Conservation (phyloP, 37 sponge, comb jelly and placozoan genomes). For the Spongilla lacustris region DNA sequence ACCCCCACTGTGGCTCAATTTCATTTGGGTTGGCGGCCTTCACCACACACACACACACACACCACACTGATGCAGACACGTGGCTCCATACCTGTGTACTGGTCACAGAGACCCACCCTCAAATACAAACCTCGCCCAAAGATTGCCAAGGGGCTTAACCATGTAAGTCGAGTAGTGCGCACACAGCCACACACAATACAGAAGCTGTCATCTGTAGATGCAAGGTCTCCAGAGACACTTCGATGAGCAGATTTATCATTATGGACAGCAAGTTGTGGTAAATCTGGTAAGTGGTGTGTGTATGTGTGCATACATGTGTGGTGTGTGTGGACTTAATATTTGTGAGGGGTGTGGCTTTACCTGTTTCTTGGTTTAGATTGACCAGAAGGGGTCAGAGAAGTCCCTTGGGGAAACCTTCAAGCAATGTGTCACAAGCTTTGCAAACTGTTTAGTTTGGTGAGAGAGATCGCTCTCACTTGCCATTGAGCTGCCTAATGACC, state of each 20-base stretch:
- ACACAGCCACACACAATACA: no score
- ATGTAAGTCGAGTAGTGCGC: slow-evolving; percentile 16
- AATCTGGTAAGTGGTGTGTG: slow-evolving; percentile 65
- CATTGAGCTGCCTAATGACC: neutral
- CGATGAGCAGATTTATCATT: slow-evolving; percentile 79
- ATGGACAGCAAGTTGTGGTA: slow-evolving; percentile 77
- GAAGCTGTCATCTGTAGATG: neutral
- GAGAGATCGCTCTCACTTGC: neutral
- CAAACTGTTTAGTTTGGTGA: slow-evolving; percentile 56
- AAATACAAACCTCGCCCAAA: slow-evolving; percentile 89
- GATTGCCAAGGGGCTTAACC: slow-evolving; percentile 34
- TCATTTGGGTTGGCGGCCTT: neutral
- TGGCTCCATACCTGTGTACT: slow-evolving; percentile 94
- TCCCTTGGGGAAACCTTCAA: slow-evolving; percentile 73
- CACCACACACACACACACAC: slow-evolving; percentile 6
- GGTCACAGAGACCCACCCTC: slow-evolving; percentile 91
- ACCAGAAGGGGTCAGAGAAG: slow-evolving; percentile 87
- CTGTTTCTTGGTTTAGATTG: slow-evolving; percentile 56
- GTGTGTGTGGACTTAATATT: neutral
- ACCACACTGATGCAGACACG: slow-evolving; percentile 65
- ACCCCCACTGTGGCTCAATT: neutral
- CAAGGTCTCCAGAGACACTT: slow-evolving; percentile 78
- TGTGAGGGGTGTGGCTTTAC: neutral
- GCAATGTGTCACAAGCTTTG: slow-evolving; percentile 3
- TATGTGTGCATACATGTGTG: neutral